A percentile compares a stretch with the other conserved stretches of the same genome.
Evolutionary conservation across 1,140 invertebrate species (phyloP).

Genomic region (Hyles euphorbiae): DNA sequence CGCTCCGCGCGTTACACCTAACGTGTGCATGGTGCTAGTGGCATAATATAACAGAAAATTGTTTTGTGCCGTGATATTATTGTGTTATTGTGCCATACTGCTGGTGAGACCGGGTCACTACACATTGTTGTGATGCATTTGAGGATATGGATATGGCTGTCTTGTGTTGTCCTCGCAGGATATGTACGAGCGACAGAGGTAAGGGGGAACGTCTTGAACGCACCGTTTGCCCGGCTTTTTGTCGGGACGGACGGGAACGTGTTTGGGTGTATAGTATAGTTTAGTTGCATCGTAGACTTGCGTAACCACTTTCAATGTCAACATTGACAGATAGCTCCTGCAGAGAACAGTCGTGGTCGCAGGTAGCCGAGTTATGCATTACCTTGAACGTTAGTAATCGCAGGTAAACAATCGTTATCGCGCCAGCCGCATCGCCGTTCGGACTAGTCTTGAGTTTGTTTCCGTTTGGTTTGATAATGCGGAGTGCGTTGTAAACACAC

Average conservation of each 20-base stretch:
- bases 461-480: constrained; percentile 12
- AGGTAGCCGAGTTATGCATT: constrained; percentile 36
- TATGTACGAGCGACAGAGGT: constrained; percentile 75
- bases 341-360: constrained; percentile 16
- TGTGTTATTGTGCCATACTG: constrained; percentile 58
- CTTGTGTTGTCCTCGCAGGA: constrained; percentile 74
- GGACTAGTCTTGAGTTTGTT: constrained; percentile 37
- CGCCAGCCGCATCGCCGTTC: constrained; percentile 45
- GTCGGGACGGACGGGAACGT: constrained; percentile 32
- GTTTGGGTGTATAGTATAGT: constrained; percentile 20
- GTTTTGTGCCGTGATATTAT: constrained; percentile 63
- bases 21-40: constrained; percentile 67
- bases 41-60: constrained; percentile 67
- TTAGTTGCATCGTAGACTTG: constrained; percentile 43
- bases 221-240: constrained; percentile 64
- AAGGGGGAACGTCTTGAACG: constrained; percentile 68
- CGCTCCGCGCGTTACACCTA: constrained; percentile 49
- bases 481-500: constrained; percentile 40
- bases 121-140: constrained; percentile 73
- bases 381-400: constrained; percentile 61
- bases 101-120: constrained; percentile 44
- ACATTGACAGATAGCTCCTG: constrained; percentile 35
- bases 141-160: constrained; percentile 75
- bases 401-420: constrained; percentile 70
- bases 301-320: constrained; percentile 72